Percentiles rank a stretch among this genome's conserved stretches.
These are phyloP conservation scores for Therioaphis trifolii DNA, from an alignment of 2,888 invertebrate species.

Conservation along the genomic window DNA sequence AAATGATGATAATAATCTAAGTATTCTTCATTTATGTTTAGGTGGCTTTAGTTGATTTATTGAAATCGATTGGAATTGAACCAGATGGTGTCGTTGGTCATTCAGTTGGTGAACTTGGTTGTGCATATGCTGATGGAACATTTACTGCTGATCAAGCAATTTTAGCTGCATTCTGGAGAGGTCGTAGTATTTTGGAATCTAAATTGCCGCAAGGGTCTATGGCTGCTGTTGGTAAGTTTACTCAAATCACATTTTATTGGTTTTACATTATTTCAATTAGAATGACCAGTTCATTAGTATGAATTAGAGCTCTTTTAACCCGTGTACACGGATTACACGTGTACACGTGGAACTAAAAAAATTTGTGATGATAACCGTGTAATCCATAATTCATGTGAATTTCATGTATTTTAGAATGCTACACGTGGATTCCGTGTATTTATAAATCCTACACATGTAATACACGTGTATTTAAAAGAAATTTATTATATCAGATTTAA, in stretches of 20 bases:
- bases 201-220: constrained; percentile 81
- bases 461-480: no score
- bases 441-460: no score
- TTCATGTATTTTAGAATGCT: no score
- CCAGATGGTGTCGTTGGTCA: constrained; percentile 98
- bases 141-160: constrained; percentile 95
- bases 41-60: constrained; percentile 92
- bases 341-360: no score
- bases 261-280: neutral
- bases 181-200: constrained; percentile 83
- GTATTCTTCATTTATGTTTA: constrained; percentile 70
- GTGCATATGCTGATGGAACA: constrained; percentile 81
- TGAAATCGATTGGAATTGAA: constrained; percentile 79
- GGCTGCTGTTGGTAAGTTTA: constrained; percentile 85
- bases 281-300: neutral
- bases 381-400: no score
- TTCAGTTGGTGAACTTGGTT: constrained; percentile 76
- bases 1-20: neutral
- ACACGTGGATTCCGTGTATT: no score
- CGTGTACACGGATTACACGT: no score
- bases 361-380: no score
- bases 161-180: constrained; percentile 93
- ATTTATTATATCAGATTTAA: no score
- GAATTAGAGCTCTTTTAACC: no score
- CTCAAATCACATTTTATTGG: neutral